Evolutionary conservation across 2,797 vertebrate genomes (phyloP), one percentile per base, ranked within the genome.

Genomic region (Spea hammondii): DNA sequence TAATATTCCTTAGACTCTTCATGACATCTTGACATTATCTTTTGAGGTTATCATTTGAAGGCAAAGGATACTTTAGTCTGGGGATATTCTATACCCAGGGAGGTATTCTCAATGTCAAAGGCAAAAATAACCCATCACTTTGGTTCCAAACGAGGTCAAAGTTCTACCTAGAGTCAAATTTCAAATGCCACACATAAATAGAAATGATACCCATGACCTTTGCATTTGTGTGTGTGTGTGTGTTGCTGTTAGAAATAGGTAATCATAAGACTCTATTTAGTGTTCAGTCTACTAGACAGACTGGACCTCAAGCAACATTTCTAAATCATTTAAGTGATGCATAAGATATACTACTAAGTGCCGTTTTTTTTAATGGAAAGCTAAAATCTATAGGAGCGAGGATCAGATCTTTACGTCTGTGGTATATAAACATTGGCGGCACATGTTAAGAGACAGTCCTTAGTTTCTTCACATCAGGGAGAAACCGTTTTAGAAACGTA

Each of bases 131-230:
- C 70, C 2, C 74, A 65, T 50, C 70, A 65, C 74, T 68, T 73
- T 65, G 5, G 10, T 82, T 70, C 75, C 70, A 69, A 60, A 70
- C 7, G 72, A 77, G 80, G 70, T 77, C 71, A 82, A 82, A 74
- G 80, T 77, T 77, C 70, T 70, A 65, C 65, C 17, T 13, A 70
- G 80, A 49, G 48, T 78, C 70, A n/a, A 50, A 59, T 82, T 82
- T 82, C 80, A 82, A 82, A 82, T 82, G 65, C 70, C 80, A 74
- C 5, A 54, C 70, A 45, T 72, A 82, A 77, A 74, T 77, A 75
- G 72, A 82, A 17, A 13, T 50, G 46, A 82, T 78, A 77, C 55
- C 45, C 68, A 74, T 82, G 75, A 78, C 75, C 70, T 77, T 77
- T 77, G 9, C 75, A 77, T 44, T 82, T 73, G 78, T 9, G 54